Evolutionary conservation across 2,888 invertebrate genomes (phyloP), one percentile per base, ranked within the genome.

Genomic region (Kryphioiulus occultus): DNA sequence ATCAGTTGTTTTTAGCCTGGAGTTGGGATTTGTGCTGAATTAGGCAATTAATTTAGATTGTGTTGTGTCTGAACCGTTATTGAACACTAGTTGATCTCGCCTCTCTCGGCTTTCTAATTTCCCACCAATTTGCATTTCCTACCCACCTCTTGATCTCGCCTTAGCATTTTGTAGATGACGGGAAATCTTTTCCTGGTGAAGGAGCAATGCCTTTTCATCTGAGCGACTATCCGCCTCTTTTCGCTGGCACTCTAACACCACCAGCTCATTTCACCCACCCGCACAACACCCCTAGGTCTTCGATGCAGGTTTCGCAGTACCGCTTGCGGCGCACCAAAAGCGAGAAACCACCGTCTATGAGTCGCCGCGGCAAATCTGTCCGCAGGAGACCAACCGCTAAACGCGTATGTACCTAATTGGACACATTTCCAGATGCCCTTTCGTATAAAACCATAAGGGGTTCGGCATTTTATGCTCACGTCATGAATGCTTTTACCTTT

Each of bases 261-360:
- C 84, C 35, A 5, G 35, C 19, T 32, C n/a, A 32, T 84, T 84
- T 4, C n/a, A 84, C 84, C 19, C 84, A 84, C 84, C 39, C 84
- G 84, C 84, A 84, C 84, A 39, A 32, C 84, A 84, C 39, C 32
- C 84, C 84, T 39, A 84, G 84, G 15, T 85, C 87, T n/a, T 87
- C 87, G 30, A 26, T 87, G 84, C 87, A 84, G 30, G 35, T 59
- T 68, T 32, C 78, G 12, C 87, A 87, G 35, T 83, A 35, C 42
- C 84, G 87, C 26, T 85, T 87, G 30, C 42, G 87, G 26, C 87
- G 87, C n/a, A 87, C 87, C 44, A 87, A 85, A 85, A 87, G 87
- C 87, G 87, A 87, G 78, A 87, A 87, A 59, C 87, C 87, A 0
- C 85, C 87, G 7, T 87, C 87, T 0, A 30, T 39, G 35, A 42